phyloP scores from a whole-genome alignment of 2,113 vertebrate species.

The Bombycilla garrulus region DNA sequence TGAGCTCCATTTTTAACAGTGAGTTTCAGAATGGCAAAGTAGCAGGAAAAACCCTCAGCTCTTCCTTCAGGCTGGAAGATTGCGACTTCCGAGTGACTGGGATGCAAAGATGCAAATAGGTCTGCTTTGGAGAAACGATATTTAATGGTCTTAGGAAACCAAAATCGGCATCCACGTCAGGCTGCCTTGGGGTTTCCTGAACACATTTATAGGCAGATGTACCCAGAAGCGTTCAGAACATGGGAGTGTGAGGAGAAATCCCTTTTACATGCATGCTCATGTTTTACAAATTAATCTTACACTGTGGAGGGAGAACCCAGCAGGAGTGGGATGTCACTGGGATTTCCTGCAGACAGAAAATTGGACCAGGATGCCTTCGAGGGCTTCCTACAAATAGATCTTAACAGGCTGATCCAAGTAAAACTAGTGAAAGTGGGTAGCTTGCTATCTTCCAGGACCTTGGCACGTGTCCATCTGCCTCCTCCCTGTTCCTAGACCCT shows the following conservation, averaged over 20 bases:
- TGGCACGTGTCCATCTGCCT: rapidly evolving
- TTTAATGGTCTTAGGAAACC: not conserved
- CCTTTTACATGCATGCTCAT: not conserved
- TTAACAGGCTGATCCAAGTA: not conserved
- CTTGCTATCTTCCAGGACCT: not conserved
- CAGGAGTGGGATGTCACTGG: not conserved
- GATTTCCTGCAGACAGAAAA: not conserved
- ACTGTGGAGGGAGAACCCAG: not conserved
- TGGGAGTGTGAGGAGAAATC: not conserved
- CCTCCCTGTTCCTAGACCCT: not conserved
- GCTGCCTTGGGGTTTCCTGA: constrained; percentile 1
- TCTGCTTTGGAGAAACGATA: not conserved
- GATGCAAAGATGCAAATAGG: not conserved
- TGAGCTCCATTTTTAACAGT: not conserved
- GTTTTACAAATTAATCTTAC: not conserved
- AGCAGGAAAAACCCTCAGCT: not conserved
- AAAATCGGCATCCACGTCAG: not conserved
- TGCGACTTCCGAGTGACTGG: not conserved
- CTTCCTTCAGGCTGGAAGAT: not conserved
- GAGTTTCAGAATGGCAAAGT: not conserved
- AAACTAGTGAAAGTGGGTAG: not conserved
- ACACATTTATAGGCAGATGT: not conserved
- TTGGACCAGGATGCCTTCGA: not conserved
- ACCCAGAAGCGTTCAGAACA: not conserved
- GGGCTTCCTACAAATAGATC: not conserved